These are phyloP conservation scores for Myotis davidii DNA, from an alignment of 2,113 vertebrate genomes.

Conservation along the genomic window DNA sequence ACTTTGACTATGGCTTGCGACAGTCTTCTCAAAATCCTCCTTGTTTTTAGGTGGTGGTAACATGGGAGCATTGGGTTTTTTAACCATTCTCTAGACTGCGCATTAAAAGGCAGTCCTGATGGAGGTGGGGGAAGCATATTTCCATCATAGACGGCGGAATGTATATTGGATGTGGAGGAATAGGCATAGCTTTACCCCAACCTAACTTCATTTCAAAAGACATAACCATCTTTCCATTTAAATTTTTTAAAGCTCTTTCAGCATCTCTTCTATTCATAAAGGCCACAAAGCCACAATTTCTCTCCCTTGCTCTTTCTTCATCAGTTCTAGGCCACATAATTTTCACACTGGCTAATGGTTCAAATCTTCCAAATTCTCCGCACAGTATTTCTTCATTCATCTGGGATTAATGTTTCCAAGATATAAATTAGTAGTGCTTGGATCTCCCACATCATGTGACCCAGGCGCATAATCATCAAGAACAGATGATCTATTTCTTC, in stretches of 20 bases:
- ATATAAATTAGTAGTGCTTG: conserved; percentile 98
- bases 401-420: conserved; percentile 99
- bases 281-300: conserved; percentile 99
- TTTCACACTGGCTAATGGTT: conserved; percentile 98
- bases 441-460: conserved; percentile 98
- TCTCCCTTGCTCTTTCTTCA: conserved; percentile 98
- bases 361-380: conserved; percentile 98
- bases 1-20: conserved; percentile 99
- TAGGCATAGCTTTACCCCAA: conserved; percentile 99
- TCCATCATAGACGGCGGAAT: conserved; percentile 99
- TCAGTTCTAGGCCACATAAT: conserved; percentile 99
- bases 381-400: conserved; percentile 99
- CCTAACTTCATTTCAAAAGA: conserved; percentile 99
- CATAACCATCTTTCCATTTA: conserved; percentile 99
- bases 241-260: conserved; percentile 97
- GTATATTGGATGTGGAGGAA: conserved; percentile 99
- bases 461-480: conserved; percentile 98
- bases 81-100: conserved; percentile 96
- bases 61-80: conserved; percentile 96
- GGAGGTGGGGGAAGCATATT: conserved; percentile 97
- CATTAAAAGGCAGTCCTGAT: conserved; percentile 98
- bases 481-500: conserved; percentile 97
- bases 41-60: conserved; percentile 98
- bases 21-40: conserved; percentile 99
- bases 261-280: conserved; percentile 99